Evolutionary conservation across 2,113 vertebrate genomes (phyloP), one percentile per base, ranked within the genome.

Genomic region (Corvus moneduloides): DNA sequence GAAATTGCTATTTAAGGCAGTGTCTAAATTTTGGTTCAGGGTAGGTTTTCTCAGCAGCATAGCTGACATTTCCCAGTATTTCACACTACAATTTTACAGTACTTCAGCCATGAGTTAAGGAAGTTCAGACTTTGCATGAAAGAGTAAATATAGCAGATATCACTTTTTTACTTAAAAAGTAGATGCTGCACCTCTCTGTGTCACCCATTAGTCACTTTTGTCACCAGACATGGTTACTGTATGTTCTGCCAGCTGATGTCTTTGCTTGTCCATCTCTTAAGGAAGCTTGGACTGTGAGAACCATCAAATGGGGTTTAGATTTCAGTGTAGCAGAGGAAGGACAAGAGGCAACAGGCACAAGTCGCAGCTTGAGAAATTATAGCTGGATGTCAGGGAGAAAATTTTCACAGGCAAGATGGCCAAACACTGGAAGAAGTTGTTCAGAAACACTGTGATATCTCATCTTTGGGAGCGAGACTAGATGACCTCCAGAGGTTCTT

Each of bases 111-210:
- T 20, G 30, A 93, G 39, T 90, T 89, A 91, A 93, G 61, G 33
- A 82, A 89, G 61, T 82, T 84, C 87, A 93, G 78, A 69, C 90
- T 93, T 43, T 59, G 48, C 61, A 87, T 30, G 58, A 59, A 93
- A 81, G 19, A 74, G 49, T 87, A 94, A 96, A 82, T 93, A 75
- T n/a, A 87, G 55, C 23, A 81, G 61, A 71, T 67, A 71, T 63
- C 17, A 74, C 12, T 55, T 82, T 84, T 76, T 86, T n/a, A 41
- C 64, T 78, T 59, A 54, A 66, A 56, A 94, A 84, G 48, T 58
- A 71, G 52, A 32, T 58, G 61, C 43, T 93, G 13, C 32, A 74
- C 48, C 56, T 69, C 64, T 73, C 62, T 16, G 1, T 74, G 52
- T 52, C 41, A 66, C 87, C 62, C 19, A 13, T 87, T 87, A 89